Conservation (phyloP, 2,113 vertebrate species). For the Anhinga anhinga region DNA sequence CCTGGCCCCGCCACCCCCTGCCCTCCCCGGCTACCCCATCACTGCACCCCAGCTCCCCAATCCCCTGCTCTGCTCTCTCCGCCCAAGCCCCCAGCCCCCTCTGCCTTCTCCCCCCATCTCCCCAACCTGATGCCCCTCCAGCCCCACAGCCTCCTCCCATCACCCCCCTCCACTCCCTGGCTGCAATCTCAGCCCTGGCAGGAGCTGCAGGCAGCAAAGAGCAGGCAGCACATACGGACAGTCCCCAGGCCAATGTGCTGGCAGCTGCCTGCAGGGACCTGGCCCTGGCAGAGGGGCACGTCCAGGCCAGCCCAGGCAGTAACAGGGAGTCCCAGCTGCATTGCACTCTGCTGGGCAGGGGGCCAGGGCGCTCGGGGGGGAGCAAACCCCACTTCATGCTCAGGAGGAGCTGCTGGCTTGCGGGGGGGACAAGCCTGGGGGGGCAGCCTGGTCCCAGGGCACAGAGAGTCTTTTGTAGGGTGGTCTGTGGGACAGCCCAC, state of each 20-base stretch:
- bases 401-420: not conserved
- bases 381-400: fast-evolving
- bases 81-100: not conserved
- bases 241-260: not conserved
- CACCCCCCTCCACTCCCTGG: too few species aligned
- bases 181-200: not conserved
- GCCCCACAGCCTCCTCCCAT: not conserved
- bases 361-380: fast-evolving
- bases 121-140: not conserved
- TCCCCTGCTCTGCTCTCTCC: not conserved
- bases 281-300: not conserved
- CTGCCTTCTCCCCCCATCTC: not conserved
- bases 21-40: not conserved
- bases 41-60: fast-evolving
- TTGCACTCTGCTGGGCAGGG: not conserved
- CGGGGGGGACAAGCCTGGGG: not conserved
- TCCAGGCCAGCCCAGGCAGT: not conserved
- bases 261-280: not conserved
- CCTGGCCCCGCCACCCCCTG: fast-evolving
- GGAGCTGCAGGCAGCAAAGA: not conserved
- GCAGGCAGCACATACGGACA: not conserved
- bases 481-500: not conserved
- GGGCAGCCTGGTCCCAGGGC: not conserved
- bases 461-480: not conserved
- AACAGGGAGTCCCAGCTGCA: not conserved